A percentile compares a stretch with the other conserved stretches of the same genome.
Evolutionary conservation across 1,140 invertebrate species (phyloP).

Genomic region (Oreohelix idahoensis): DNA sequence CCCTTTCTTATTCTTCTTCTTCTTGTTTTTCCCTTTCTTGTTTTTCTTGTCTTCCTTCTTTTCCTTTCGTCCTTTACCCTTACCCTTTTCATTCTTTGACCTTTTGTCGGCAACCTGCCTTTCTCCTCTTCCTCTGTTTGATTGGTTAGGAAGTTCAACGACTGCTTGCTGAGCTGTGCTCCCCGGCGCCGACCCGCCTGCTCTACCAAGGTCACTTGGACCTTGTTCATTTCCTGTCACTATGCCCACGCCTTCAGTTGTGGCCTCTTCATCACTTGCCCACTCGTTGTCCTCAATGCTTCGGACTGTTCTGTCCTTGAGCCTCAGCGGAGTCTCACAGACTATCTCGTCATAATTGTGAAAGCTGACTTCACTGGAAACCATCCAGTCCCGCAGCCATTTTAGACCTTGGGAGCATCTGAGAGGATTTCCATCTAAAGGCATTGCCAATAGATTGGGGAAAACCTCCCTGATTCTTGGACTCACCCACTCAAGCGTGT

Average conservation of each 20-base stretch:
- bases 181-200: neutral
- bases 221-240: neutral
- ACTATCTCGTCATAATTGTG: constrained; percentile 50
- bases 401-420: constrained; percentile 69
- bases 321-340: constrained; percentile 56
- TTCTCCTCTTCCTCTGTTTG: constrained; percentile 21
- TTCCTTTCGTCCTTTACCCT: constrained; percentile 36
- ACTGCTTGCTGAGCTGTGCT: neutral
- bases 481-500: constrained; percentile 78
- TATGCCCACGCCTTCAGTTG: too few relatives aligned
- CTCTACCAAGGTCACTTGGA: neutral
- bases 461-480: constrained; percentile 81
- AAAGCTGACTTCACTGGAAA: constrained; percentile 58
- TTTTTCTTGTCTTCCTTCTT: constrained; percentile 35
- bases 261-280: constrained; percentile 15
- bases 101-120: constrained; percentile 32
- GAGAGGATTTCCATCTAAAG: constrained; percentile 74
- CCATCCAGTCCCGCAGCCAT: constrained; percentile 73
- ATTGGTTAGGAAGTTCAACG: neutral
- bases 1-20: constrained; percentile 28
- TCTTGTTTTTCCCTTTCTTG: constrained; percentile 8
- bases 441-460: constrained; percentile 77
- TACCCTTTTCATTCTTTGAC: constrained; percentile 7
- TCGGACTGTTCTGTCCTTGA: constrained; percentile 49
- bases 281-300: constrained; percentile 45